These are phyloP conservation scores for Mormyrus hasselquistii DNA, from an alignment of 2,797 vertebrate species.

Conservation along the genomic window DNA sequence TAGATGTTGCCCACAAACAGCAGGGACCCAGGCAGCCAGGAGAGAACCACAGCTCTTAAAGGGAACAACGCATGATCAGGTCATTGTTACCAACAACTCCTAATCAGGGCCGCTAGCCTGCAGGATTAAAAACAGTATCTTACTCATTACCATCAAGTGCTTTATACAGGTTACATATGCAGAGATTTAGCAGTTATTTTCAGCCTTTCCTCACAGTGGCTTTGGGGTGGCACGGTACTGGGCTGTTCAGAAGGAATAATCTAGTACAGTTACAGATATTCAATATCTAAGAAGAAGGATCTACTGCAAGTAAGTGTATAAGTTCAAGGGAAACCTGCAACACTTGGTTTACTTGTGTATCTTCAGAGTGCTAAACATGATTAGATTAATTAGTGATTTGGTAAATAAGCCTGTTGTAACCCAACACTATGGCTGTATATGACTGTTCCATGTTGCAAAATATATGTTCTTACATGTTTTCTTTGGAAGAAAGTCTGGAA, in stretches of 20 bases:
- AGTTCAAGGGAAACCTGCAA: background rate
- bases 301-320: background rate
- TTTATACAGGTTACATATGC: background rate
- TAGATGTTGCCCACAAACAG: slow-evolving; percentile 94
- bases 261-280: background rate
- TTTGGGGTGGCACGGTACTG: background rate
- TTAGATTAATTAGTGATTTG: background rate
- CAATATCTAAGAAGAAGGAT: background rate
- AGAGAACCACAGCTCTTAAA: slow-evolving; percentile 70
- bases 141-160: background rate
- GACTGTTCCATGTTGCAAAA: background rate
- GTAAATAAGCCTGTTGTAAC: background rate
- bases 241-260: background rate
- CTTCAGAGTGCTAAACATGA: background rate
- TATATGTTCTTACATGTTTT: background rate
- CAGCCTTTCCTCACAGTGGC: background rate
- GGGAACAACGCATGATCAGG: slow-evolving; percentile 16
- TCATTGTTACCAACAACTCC: background rate
- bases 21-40: slow-evolving; percentile 81
- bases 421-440: background rate
- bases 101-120: background rate
- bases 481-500: background rate
- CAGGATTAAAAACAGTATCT: background rate
- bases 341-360: background rate
- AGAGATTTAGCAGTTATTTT: background rate